A percentile compares a stretch with the other conserved stretches of the same genome.
Conservation (phyloP, 1,140 invertebrate species). For the Rhagoletis zephyria region DNA sequence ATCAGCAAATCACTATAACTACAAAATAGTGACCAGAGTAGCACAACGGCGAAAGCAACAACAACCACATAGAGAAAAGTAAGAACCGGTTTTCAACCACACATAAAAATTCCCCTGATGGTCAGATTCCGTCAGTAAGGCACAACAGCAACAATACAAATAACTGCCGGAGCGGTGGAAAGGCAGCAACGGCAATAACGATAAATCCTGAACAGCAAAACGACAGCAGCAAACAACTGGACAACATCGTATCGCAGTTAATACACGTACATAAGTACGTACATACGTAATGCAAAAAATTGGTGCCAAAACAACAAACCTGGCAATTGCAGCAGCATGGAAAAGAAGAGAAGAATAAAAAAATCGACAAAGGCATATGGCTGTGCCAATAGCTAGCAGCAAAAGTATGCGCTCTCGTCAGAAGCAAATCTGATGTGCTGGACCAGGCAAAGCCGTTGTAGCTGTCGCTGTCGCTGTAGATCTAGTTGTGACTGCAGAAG, state of each 20-base stretch:
- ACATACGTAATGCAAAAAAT: neutral
- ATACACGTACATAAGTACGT: neutral
- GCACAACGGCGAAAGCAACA: neutral
- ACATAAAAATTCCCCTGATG: slow-evolving; percentile 27
- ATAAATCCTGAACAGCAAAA: slow-evolving; percentile 12
- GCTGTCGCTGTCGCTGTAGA: neutral
- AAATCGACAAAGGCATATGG: neutral
- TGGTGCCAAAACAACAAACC: slow-evolving; percentile 1
- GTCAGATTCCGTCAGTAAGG: slow-evolving; percentile 17
- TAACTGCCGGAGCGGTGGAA: neutral
- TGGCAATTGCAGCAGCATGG: neutral
- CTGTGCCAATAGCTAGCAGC: neutral
- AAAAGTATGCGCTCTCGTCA: neutral
- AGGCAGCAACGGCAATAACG: slow-evolving; percentile 12
- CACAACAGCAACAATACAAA: neutral
- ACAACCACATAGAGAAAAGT: neutral
- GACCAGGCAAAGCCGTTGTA: slow-evolving; percentile 1
- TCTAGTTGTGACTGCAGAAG: neutral
- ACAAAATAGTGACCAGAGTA: neutral
- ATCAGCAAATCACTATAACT: neutral
- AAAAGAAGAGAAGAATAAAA: neutral
- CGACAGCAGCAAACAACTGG: neutral
- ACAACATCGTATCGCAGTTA: neutral
- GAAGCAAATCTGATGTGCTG: neutral
- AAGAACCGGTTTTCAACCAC: slow-evolving; percentile 35